Base-by-base conservation (phyloP, 2,113 vertebrate species). In the Boulengeromyrus knoepffleri region DNA sequence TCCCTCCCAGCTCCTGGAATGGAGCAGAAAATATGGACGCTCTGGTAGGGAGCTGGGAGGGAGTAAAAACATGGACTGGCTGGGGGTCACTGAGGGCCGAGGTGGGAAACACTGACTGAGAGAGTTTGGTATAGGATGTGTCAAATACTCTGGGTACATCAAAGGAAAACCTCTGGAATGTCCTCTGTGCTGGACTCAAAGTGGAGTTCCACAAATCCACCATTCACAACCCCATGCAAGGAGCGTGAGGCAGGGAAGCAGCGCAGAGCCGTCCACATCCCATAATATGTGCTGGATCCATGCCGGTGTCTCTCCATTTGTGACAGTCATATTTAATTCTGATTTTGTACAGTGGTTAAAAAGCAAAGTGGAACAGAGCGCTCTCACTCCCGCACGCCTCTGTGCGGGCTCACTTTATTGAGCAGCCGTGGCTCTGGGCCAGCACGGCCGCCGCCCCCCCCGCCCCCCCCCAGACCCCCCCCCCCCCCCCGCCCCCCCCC, bases 271-370 rank as follows among this genome's bases (percentile, higher is more conserved):
- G 24, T 62, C 39, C 15, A 8, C 89, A 85, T 62, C 77, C 80
- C 77, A 85, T 89, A 89, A 85, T 85, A 27, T 24, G 42, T 21
- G 53, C 36, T 58, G 50, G 27, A 84, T 89, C 21, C 10, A 4
- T 45, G 42, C 46, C 45, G 89, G 39, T 89, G 77, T 85, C 50
- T 39, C 84, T 89, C 84, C 77, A 89, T 92, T 90, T 90, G 90
- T 88, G 90, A 90, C 74, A 90, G 90, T 92, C 90, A 52, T 89
- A 88, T 92, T 92, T 91, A 91, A 92, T 93, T 91, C 91, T 90
- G 89, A 90, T 74, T 90, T 90, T 85, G 47, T 91, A 47, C 85
- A 27, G 21, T 66, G 86, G 86, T 89, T 77, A 88, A 74, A 90
- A 89, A 92, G 90, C 90, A 87, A 92, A 92, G 84, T 89, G 31